Percentiles rank a stretch among this genome's conserved stretches.
Evolutionary conservation across 2,888 invertebrate genomes (phyloP).

Genomic region (Coremacera marginata): DNA sequence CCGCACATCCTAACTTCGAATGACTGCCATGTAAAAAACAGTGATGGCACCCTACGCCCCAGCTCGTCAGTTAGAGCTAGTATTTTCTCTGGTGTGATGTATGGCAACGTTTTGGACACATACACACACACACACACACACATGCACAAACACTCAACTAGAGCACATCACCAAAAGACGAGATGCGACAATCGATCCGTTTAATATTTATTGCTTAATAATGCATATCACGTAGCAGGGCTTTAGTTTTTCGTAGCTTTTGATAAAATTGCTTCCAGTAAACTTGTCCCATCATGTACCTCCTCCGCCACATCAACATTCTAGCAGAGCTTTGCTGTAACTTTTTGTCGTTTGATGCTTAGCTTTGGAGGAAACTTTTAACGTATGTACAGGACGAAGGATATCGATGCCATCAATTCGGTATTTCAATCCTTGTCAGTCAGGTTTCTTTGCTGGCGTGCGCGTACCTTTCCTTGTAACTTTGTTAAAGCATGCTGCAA

Average conservation of each 20-base stretch:
- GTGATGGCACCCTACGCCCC: neutral
- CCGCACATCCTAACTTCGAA: conserved; percentile 41
- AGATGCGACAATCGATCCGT: conserved; percentile 42
- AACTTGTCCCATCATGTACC: neutral
- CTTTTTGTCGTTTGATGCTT: conserved; percentile 14
- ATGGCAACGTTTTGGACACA: conserved; percentile 13
- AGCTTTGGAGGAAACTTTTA: conserved; percentile 35
- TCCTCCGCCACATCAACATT: neutral
- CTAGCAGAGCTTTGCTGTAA: neutral
- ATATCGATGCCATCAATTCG: conserved; percentile 40
- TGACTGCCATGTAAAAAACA: conserved; percentile 1
- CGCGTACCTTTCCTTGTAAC: conserved; percentile 7
- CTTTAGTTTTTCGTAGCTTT: conserved; percentile 39
- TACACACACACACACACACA: conserved; percentile 37
- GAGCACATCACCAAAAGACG: neutral
- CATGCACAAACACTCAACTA: conserved; percentile 39
- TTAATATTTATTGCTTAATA: conserved; percentile 47
- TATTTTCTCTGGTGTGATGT: conserved; percentile 16
- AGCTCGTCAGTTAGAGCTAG: conserved; percentile 19
- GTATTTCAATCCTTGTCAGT: conserved; percentile 31
- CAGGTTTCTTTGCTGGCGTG: neutral
- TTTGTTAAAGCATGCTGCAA: neutral
- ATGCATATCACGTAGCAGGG: conserved; percentile 46
- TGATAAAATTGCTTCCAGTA: conserved; percentile 30
- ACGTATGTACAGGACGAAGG: conserved; percentile 30